A percentile compares a stretch with the other conserved stretches of the same genome.
These are phyloP conservation scores for Lasioglossum villosulum DNA, from an alignment of 2,888 invertebrate genomes.

Conservation along the genomic window DNA sequence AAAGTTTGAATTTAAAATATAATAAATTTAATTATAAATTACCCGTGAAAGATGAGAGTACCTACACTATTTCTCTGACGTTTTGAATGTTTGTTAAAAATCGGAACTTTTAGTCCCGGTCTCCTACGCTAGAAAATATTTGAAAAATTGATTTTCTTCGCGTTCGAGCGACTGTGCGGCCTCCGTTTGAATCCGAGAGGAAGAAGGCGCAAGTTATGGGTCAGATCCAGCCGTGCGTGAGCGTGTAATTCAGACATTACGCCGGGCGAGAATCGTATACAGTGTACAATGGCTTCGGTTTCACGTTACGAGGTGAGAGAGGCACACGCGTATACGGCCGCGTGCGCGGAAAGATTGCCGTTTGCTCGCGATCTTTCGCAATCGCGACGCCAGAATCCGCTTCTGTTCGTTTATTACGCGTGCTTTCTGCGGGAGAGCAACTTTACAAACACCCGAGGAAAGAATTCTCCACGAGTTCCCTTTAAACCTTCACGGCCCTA, in stretches of 20 bases:
- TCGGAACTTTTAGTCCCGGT: no score
- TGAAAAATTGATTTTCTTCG: not conserved
- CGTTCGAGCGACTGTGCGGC: not conserved
- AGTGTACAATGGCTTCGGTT: conserved; percentile 76
- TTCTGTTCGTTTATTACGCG: conserved; percentile 24
- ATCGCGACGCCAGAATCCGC: conserved; percentile 35
- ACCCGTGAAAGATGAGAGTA: no score
- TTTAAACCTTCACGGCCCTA: not conserved
- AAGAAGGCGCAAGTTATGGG: conserved; percentile 52
- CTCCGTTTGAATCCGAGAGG: conserved; percentile 40
- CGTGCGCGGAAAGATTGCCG: conserved; percentile 45
- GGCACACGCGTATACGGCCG: conserved; percentile 50
- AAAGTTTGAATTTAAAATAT: no score
- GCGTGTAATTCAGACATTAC: conserved; percentile 75
- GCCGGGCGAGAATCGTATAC: conserved; percentile 66
- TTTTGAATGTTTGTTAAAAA: no score
- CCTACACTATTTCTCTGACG: no score
- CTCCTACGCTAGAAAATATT: not conserved
- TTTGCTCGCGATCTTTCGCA: conserved; percentile 53
- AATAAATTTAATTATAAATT: no score
- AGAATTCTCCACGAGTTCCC: not conserved
- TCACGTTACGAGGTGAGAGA: conserved; percentile 77
- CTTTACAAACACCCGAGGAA: not conserved
- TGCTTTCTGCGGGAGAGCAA: not conserved
- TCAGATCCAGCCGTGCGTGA: conserved; percentile 63